Percentiles rank a stretch among this genome's conserved stretches.
Conservation (phyloP, 2,797 vertebrate genomes). For the Pangasius sanitwongsei region DNA sequence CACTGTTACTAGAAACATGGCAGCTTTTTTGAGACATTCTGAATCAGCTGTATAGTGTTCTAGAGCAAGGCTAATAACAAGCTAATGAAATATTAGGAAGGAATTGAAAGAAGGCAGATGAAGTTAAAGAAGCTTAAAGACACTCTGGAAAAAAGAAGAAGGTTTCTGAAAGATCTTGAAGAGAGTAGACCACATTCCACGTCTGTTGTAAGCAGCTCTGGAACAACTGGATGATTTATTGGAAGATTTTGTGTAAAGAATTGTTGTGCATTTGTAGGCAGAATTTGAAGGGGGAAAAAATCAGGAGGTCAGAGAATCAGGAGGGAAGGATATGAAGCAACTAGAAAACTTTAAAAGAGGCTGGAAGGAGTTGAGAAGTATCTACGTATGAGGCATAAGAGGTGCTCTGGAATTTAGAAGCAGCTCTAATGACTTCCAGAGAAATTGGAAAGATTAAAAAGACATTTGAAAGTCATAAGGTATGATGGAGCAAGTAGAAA, state of each 20-base stretch:
- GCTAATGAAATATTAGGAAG: not conserved
- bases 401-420: not conserved
- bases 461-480: not conserved
- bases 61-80: not conserved
- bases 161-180: not conserved
- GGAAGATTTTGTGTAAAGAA: not conserved
- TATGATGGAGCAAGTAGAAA: not conserved
- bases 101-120: not conserved
- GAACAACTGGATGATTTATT: not conserved
- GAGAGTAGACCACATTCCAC: not conserved
- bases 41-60: not conserved
- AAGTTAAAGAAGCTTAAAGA: not conserved
- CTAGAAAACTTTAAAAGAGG: not conserved
- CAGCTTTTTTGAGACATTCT: not conserved
- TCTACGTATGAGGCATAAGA: not conserved
- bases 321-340: not conserved
- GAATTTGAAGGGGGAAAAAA: not conserved
- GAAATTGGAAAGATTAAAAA: not conserved
- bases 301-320: not conserved
- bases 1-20: not conserved
- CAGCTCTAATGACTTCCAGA: not conserved
- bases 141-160: not conserved
- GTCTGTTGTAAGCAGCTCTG: not conserved
- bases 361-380: slow-evolving; percentile 2
- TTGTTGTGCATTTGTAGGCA: not conserved